Evolutionary conservation across 2,888 invertebrate genomes (phyloP), one percentile per base, ranked within the genome.

Genomic region (Dyspetes luteomarginatus): DNA sequence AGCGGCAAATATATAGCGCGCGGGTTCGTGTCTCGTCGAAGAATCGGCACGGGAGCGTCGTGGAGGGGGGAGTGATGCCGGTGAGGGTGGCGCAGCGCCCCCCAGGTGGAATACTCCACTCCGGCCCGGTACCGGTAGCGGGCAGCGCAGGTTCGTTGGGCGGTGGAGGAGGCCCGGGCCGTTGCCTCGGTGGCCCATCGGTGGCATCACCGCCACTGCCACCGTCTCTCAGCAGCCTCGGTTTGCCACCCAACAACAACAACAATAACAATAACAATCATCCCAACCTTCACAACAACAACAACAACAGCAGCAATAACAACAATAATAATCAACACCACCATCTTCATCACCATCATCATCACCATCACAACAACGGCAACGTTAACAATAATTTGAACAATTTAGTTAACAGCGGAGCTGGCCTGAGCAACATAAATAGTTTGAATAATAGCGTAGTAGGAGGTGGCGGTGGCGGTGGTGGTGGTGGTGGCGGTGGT

Each of bases 131-230:
- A 87, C 93, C 94, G 94, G 94, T 94, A 93, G 94, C 93, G 93
- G 93, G 94, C 93, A 94, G 93, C 93, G 93, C 94, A 93, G 94
- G 94, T 93, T 93, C 93, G 93, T 94, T 93, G 94, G 92, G 85
- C 88, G 78, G 68, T 62, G 78, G 72, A 72, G 81, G 74, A 71
- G 92, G 89, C 93, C 92, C 91, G 90, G 94, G 93, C 93, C 94
- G 92, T 93, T 93, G 92, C 93, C 94, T 93, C 93, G 93, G 93
- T 91, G 93, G 92, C 91, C 93, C 92, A 91, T 92, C 85, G 80
- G 82, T 85, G 87, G 88, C 88, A 85, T 91, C 91, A 81, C 91
- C 90, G 81, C 90, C 91, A 82, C 86, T 90, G 88, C 87, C 89
- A 82, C 88, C 86, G 85, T 88, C 89, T 64, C 84, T 89, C 83